phyloP scores from a whole-genome alignment of 2,797 vertebrate genomes.

The Tangara arthus region DNA sequence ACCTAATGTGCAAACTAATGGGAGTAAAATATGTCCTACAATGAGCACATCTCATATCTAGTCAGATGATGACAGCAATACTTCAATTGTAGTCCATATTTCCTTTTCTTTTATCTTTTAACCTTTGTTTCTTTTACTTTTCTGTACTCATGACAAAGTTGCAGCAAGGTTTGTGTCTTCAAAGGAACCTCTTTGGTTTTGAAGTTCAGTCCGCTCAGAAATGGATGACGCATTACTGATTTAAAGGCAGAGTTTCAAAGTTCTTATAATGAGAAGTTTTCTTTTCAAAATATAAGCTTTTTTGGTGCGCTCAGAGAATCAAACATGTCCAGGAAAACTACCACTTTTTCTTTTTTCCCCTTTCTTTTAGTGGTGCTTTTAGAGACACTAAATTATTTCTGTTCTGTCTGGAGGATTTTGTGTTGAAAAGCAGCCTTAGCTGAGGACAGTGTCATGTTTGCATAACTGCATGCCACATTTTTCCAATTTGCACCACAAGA shows the following conservation, averaged over 20 bases:
- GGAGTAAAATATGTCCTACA: not conserved
- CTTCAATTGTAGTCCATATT: not conserved
- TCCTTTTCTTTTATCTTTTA: not conserved
- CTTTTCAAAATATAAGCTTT: not conserved
- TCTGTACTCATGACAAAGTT: not conserved
- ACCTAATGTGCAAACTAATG: not conserved
- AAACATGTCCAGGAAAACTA: not conserved
- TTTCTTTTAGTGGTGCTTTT: not conserved
- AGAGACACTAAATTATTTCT: not conserved
- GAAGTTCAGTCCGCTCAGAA: not conserved
- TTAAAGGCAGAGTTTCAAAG: not conserved
- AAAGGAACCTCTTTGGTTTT: not conserved
- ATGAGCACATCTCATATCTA: not conserved
- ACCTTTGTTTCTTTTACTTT: not conserved
- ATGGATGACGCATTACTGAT: not conserved
- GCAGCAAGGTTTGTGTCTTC: not conserved
- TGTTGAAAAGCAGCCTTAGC: not conserved
- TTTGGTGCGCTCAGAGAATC: not conserved
- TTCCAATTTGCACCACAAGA: conserved; percentile 7
- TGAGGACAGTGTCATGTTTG: not conserved
- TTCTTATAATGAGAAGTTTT: not conserved
- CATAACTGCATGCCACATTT: not conserved
- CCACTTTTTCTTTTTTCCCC: not conserved
- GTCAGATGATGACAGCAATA: not conserved
- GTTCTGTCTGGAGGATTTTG: not conserved